Base-by-base conservation (phyloP, 2,113 vertebrate genomes). In the Pseudorhombus dupliciocellatus region DNA sequence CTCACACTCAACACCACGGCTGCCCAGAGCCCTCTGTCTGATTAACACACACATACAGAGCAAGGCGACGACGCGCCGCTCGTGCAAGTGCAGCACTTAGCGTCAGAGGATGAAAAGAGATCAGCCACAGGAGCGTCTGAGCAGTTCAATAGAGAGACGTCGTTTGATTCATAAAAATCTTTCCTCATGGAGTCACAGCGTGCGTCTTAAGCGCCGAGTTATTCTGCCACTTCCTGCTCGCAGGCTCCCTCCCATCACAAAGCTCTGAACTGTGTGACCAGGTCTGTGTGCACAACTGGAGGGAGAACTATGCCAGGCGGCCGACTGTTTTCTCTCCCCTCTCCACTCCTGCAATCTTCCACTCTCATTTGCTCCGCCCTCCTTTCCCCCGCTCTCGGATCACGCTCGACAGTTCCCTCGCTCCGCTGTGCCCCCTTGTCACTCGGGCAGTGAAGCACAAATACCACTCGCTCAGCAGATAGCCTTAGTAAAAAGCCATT, bases 401-500 rank as follows among this genome's bases (percentile, higher is more conserved):
- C 57, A 0, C 65, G 59, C 65, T 58, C 26, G 44, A 63, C 63
- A 61, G 44, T 16, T 61, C 67, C 51, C 53, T 16, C 11, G 4
- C 65, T 56, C 48, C 26, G 2, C 60, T 53, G 44, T 63, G 61
- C 53, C 66, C 69, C 58, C 76, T 53, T 28, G 70, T 70, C 59
- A 57, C 67, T 84, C 2, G 20, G 46, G 22, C 64, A 69, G 64
- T 67, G 65, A 79, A 85, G 82, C 77, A 84, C 34, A 73, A 84
- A 86, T 71, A 60, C 66, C 54, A 68, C 67, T 77, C 26, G 48
- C 72, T 81, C 74, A 73, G 81, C 64, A 61, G 64, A 54, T 61
- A 46, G 59, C 62, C 22, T 63, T 79, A 61, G 67, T 73, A 69
- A 79, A 79, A 79, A 81, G 62, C 73, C 70, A 74, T 83, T 76